Evolutionary conservation across 2,113 vertebrate species (phyloP), one percentile per base, ranked within the genome.

Genomic region (Phyllopteryx taeniolatus): DNA sequence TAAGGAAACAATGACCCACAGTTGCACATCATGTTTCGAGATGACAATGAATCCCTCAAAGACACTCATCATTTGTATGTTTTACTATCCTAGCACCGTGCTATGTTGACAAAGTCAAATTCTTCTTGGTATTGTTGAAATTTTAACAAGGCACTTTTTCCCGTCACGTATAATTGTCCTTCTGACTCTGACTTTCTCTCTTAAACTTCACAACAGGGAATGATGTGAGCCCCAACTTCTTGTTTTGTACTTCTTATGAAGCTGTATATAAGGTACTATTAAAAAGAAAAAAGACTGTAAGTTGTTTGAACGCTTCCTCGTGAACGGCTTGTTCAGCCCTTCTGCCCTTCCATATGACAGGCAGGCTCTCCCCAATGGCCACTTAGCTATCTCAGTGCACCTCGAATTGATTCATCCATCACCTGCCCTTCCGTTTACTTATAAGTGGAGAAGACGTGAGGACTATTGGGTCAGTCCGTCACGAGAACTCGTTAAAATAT

Each of bases 121-220:
- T 91, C 83, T 91, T 94, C 91, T 93, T 87, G 90, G 90, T 94
- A 92, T 92, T 91, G 93, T 92, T 92, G 91, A 94, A 94, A 92
- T 92, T 94, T 96, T 97, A 93, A 92, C 95, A 94, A 99, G 97
- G 97, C 97, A 99, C 97, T 98, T 98, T 87, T 94, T 91, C 89
- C 89, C 74, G 76, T 80, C 73, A 79, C 74, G 51, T 77, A 68
- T 39, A 57, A 75, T 81, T 72, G 59, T 80, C 78, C 64, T 54
- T 17, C 56, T 77, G 79, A 90, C 79, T 71, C 83, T 92, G 31
- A 61, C 59, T 35, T 11, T 82, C 59, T 77, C 75, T 80, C 72
- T 91, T 84, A 81, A 78, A 56, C 85, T 82, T 87, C 67, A 72
- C 76, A 79, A 78, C 73, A 79, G 78, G 81, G 70, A 71, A 49